A percentile compares a stretch with the other conserved stretches of the same genome.
Evolutionary conservation across 2,888 invertebrate genomes (phyloP).

Genomic region (Hydriomena furcata): DNA sequence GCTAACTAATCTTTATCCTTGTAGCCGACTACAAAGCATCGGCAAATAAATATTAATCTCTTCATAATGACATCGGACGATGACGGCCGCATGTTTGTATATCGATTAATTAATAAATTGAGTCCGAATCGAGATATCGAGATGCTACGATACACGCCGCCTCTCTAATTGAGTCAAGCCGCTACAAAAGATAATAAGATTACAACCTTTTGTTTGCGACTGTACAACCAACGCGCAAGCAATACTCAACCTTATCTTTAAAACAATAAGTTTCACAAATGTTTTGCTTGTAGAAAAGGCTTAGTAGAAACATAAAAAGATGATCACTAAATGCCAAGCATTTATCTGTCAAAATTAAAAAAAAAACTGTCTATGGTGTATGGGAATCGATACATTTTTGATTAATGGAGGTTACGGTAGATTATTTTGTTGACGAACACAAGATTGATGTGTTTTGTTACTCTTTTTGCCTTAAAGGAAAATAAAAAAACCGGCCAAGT

Average conservation of each 20-base stretch:
- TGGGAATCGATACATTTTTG: slow-evolving; percentile 77
- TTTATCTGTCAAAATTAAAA: slow-evolving; percentile 79
- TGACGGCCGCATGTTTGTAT: slow-evolving; percentile 80
- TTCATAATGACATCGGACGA: slow-evolving; percentile 68
- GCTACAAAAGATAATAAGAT: slow-evolving; percentile 71
- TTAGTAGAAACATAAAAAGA: slow-evolving; percentile 54
- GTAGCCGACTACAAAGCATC: slow-evolving; percentile 4
- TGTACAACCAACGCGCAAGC: slow-evolving; percentile 1
- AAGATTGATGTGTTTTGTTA: slow-evolving; percentile 48
- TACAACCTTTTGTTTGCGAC: slow-evolving; percentile 36
- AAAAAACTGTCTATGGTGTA: slow-evolving; percentile 66
- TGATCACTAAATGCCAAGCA: slow-evolving; percentile 78
- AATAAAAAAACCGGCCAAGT: too few species aligned
- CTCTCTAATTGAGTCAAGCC: slow-evolving; percentile 81
- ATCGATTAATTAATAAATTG: slow-evolving; percentile 84
- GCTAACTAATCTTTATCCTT: not conserved
- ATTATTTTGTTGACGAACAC: slow-evolving; percentile 70
- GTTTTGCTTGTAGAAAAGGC: slow-evolving; percentile 16
- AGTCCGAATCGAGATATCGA: slow-evolving; percentile 72
- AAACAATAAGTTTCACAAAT: slow-evolving; percentile 9
- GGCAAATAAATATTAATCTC: slow-evolving; percentile 55
- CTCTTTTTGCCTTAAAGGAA: slow-evolving; percentile 40
- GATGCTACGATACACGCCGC: slow-evolving; percentile 73
- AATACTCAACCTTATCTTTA: slow-evolving; percentile 35
- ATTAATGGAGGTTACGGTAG: slow-evolving; percentile 73